phyloP scores from a whole-genome alignment of 2,113 vertebrate genomes.

The Tapirus terrestris region DNA sequence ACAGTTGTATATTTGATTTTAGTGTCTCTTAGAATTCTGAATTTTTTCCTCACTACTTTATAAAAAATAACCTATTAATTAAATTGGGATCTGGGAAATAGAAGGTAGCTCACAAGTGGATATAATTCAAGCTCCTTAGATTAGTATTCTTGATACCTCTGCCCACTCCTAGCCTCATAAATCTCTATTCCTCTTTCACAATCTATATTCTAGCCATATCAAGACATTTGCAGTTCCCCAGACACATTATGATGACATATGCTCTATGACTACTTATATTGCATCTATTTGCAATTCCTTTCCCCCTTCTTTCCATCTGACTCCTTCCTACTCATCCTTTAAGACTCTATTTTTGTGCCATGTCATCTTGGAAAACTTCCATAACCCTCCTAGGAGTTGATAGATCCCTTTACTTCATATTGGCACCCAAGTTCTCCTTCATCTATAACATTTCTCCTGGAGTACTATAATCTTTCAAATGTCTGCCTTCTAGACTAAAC shows the following conservation, averaged over 20 bases:
- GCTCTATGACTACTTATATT: neutral
- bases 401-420: neutral
- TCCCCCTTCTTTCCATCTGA: neutral
- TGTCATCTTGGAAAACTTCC: neutral
- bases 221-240: neutral
- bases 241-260: neutral
- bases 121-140: neutral
- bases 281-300: neutral
- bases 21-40: neutral
- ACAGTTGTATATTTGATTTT: constrained; percentile 6
- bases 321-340: neutral
- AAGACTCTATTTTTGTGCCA: neutral
- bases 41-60: neutral
- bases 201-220: neutral
- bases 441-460: neutral
- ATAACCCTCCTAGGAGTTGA: neutral
- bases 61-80: neutral
- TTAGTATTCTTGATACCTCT: neutral
- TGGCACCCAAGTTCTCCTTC: neutral
- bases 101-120: neutral
- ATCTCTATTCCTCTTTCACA: neutral
- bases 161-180: neutral
- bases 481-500: neutral
- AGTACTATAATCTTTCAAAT: neutral
- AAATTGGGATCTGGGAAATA: neutral